Base-by-base conservation (phyloP, 1,140 invertebrate genomes). In the Leptoteleia sp. region DNA sequence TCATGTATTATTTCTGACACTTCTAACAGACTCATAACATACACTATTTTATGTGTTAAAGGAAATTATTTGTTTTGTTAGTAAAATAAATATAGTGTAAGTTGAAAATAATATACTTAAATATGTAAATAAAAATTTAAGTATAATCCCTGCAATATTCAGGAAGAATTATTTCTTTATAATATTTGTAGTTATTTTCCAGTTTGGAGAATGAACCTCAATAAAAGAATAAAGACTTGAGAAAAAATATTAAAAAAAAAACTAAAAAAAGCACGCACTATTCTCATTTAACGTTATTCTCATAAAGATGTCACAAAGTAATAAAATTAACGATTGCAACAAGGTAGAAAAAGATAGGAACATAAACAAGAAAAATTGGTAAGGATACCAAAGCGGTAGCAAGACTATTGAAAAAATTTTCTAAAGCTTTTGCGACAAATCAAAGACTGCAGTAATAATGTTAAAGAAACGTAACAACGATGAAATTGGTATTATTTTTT, bases 311-410 rank as follows among this genome's bases (percentile, higher is more conserved):
- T 76, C 57, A 47, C 35, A 55, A 6, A 64, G 35, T 52, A 55
- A 57, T 40, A 52, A 65, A 22, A 54, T 29, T 55, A 47, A 61
- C 35, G 47, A 52, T 77, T 54, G 61, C 29, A 70, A 59, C 33
- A 67, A 72, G 40, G 40, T 27, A 65, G 61, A 47, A 73, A 27
- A 27, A 42, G 42, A 37, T 42, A 68, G 22, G 29, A 71, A 79
- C 42, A 45, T 71, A 73, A 73, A 64, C 52, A 42, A 78, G 65
- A 67, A 54, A 61, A 78, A 72, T 17, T 76, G 71, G 47, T 76
- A 72, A 50, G 50, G 40, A 52, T 70, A 77, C 70, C 55, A 42
- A 79, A 79, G 77, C 77, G 70, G 25, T 59, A 70, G 65, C 71
- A 75, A 72, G 42, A 70, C 77, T 79, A 79, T 71, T 6, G 38